Conservation (phyloP, 2,797 vertebrate species). For the Carapus acus region DNA sequence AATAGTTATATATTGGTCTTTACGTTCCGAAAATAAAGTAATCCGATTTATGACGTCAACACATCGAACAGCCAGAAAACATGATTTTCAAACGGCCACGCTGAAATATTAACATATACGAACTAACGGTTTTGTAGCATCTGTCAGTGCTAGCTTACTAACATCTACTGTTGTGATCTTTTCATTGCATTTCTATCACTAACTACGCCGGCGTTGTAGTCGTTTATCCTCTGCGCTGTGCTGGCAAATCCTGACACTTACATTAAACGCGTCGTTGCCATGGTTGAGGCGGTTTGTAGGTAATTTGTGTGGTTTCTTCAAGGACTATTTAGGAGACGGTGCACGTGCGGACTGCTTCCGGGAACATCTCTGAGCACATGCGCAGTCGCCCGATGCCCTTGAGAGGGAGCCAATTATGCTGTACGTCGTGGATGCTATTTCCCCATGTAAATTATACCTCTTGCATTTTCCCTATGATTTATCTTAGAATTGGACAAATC, state of each 20-base stretch:
- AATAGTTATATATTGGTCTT: too few species aligned
- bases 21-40: too few species aligned
- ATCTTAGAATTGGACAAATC: too few species aligned
- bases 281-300: constrained; percentile 10
- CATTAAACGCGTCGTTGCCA: constrained; percentile 62
- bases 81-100: background rate
- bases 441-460: too few species aligned
- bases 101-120: background rate
- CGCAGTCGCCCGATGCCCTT: constrained; percentile 26
- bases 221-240: background rate
- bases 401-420: background rate
- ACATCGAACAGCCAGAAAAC: background rate
- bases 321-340: constrained; percentile 55
- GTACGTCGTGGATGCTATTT: too few species aligned
- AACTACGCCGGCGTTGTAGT: accelerated
- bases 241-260: constrained; percentile 45
- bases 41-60: background rate
- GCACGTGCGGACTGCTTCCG: constrained; percentile 62
- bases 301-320: constrained; percentile 46
- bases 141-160: constrained; percentile 7
- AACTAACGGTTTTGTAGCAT: constrained; percentile 29
- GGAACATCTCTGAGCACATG: constrained; percentile 15
- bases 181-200: accelerated
- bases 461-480: too few species aligned
- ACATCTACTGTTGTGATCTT: background rate